Evolutionary conservation across 2,113 vertebrate genomes (phyloP).

Genomic region (Lophochroa leadbeateri): DNA sequence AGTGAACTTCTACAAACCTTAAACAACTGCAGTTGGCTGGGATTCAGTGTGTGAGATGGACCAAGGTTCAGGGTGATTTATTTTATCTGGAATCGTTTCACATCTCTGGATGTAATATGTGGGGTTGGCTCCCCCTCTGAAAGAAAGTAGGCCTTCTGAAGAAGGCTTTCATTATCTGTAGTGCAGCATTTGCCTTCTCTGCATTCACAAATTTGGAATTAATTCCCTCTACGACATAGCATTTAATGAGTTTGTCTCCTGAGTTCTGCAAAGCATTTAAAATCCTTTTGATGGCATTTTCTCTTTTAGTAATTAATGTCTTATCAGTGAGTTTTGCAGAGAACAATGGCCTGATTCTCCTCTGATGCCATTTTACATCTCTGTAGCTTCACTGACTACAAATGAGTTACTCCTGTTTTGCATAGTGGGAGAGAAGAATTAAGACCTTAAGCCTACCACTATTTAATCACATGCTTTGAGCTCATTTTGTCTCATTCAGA

Average conservation of each 20-base stretch:
- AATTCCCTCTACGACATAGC: constrained; percentile 31
- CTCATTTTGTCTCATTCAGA: constrained; percentile 20
- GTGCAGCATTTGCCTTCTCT: constrained; percentile 5
- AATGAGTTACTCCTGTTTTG: constrained; percentile 32
- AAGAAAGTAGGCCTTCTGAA: constrained; percentile 8
- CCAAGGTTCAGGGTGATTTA: constrained; percentile 49
- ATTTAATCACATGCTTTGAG: constrained; percentile 47
- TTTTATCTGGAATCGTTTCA: constrained; percentile 47
- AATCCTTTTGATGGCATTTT: constrained; percentile 65
- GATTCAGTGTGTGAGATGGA: constrained; percentile 15
- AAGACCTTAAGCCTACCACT: constrained; percentile 32
- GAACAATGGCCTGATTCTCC: constrained; percentile 63
- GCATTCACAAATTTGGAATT: constrained; percentile 49
- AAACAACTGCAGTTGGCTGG: constrained; percentile 51
- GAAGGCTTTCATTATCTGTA: constrained; percentile 33
- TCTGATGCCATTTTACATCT: constrained; percentile 33
- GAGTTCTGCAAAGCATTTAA: constrained; percentile 59
- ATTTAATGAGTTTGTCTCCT: constrained; percentile 66
- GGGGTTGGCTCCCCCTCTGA: background rate
- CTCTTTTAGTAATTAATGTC: constrained; percentile 62
- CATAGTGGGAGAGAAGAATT: background rate
- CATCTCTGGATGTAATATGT: constrained; percentile 13
- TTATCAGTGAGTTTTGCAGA: constrained; percentile 58
- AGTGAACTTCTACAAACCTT: constrained; percentile 55
- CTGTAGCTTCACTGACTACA: constrained; percentile 30